Evolutionary conservation across 1,140 invertebrate genomes (phyloP).

Genomic region (Zaprionus capensis): DNA sequence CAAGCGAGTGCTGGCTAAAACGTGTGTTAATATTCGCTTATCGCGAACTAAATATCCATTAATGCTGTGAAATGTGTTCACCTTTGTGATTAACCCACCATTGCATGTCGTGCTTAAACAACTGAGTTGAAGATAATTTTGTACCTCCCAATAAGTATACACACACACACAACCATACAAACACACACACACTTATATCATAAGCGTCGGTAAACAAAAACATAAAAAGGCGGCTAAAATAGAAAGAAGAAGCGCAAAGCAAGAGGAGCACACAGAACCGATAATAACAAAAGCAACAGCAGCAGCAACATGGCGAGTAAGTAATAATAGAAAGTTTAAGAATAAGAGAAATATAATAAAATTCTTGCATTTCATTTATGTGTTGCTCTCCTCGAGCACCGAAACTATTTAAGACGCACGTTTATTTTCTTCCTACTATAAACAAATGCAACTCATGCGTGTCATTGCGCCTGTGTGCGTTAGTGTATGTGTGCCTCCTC

Average conservation of each 20-base stretch:
- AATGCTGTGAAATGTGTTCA: slow-evolving; percentile 72
- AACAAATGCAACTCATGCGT: slow-evolving; percentile 75
- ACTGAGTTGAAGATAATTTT: slow-evolving; percentile 24
- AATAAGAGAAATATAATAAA: slow-evolving; percentile 35
- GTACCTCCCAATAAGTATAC: slow-evolving; percentile 55
- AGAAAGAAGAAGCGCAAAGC: slow-evolving; percentile 21
- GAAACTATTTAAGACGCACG: slow-evolving; percentile 27
- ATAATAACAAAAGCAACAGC: slow-evolving; percentile 40
- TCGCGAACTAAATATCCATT: slow-evolving; percentile 10
- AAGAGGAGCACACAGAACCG: not conserved
- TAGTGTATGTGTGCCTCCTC: slow-evolving; percentile 17
- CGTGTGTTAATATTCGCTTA: slow-evolving; percentile 2
- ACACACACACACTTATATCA: slow-evolving; percentile 33
- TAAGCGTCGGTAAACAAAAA: slow-evolving; percentile 27
- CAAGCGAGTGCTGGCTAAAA: slow-evolving; percentile 1
- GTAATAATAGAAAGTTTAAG: slow-evolving; percentile 58
- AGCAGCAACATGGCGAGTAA: slow-evolving; percentile 77
- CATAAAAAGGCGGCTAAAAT: slow-evolving; percentile 36
- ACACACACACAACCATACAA: not conserved
- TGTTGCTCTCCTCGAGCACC: not conserved
- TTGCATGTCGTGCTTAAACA: slow-evolving; percentile 34
- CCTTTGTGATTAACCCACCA: slow-evolving; percentile 46
- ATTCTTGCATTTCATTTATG: slow-evolving; percentile 35
- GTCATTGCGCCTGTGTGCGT: slow-evolving; percentile 45
- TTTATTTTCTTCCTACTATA: slow-evolving; percentile 59